phyloP scores from a whole-genome alignment of 2,888 invertebrate genomes.

The Orthosia gothica region DNA sequence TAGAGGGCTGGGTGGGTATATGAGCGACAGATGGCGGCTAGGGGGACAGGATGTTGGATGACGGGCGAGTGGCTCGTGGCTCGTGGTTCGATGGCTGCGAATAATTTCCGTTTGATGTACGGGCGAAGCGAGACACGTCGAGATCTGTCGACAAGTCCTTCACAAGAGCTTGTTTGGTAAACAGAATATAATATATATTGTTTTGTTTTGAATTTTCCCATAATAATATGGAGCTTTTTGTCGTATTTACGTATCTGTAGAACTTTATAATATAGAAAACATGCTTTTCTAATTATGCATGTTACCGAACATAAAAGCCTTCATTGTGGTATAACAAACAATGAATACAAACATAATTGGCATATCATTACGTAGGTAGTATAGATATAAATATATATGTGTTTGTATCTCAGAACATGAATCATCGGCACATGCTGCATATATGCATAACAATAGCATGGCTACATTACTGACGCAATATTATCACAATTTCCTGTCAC shows the following conservation, averaged over 20 bases:
- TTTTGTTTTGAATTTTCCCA: conserved; percentile 2
- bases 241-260: too few relatives aligned
- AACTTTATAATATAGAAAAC: not conserved
- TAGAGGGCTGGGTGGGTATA: not conserved
- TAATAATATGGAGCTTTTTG: too few relatives aligned
- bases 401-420: conserved; percentile 26
- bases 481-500: not conserved
- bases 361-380: not conserved
- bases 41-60: conserved; percentile 7
- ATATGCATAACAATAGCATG: conserved; percentile 29
- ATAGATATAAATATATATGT: not conserved
- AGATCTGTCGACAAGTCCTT: conserved; percentile 20
- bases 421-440: conserved; percentile 33
- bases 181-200: not conserved
- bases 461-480: conserved; percentile 4
- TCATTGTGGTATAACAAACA: not conserved
- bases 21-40: too few relatives aligned
- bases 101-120: conserved; percentile 56
- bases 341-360: not conserved
- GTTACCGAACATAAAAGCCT: too few relatives aligned
- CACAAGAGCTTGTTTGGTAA: conserved; percentile 13
- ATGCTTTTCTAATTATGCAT: not conserved
- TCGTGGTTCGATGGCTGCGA: conserved; percentile 36
- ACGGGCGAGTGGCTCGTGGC: conserved; percentile 23
- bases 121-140: conserved; percentile 13